These are phyloP conservation scores for Tenthredo livida DNA, from an alignment of 2,888 invertebrate genomes.

Conservation along the genomic window DNA sequence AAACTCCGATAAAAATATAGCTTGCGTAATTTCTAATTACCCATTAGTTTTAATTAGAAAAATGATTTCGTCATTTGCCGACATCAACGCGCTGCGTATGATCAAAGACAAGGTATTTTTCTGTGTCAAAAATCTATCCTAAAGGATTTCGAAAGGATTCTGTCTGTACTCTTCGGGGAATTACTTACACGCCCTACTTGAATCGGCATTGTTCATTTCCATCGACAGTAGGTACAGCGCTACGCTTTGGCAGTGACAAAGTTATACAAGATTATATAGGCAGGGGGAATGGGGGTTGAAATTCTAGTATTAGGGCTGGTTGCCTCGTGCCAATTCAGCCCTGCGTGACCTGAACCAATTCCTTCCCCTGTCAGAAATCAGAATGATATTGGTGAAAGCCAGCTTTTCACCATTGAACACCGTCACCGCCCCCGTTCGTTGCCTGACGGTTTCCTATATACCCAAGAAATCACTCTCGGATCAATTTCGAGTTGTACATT, in stretches of 20 bases:
- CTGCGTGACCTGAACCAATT: slow-evolving; percentile 17
- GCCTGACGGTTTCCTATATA: neutral
- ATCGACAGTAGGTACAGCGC: neutral
- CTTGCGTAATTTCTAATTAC: slow-evolving; percentile 11
- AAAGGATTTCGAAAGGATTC: neutral
- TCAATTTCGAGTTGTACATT: slow-evolving; percentile 21
- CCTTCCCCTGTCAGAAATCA: slow-evolving; percentile 26
- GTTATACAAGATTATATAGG: neutral
- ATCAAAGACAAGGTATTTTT: neutral
- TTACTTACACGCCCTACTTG: neutral
- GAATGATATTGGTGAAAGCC: slow-evolving; percentile 12
- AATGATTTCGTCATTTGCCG: neutral
- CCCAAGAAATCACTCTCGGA: slow-evolving; percentile 7
- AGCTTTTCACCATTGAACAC: slow-evolving; percentile 12
- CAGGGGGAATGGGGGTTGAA: neutral
- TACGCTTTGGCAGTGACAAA: slow-evolving; percentile 2
- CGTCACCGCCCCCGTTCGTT: neutral
- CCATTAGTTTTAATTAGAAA: neutral
- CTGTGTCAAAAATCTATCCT: neutral
- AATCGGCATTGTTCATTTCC: neutral
- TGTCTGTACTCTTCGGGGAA: neutral
- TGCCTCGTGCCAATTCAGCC: slow-evolving; percentile 7
- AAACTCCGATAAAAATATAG: neutral
- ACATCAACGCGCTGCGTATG: neutral
- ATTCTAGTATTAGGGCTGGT: neutral